phyloP scores from a whole-genome alignment of 1,140 invertebrate genomes.

The Heliconius himera region DNA sequence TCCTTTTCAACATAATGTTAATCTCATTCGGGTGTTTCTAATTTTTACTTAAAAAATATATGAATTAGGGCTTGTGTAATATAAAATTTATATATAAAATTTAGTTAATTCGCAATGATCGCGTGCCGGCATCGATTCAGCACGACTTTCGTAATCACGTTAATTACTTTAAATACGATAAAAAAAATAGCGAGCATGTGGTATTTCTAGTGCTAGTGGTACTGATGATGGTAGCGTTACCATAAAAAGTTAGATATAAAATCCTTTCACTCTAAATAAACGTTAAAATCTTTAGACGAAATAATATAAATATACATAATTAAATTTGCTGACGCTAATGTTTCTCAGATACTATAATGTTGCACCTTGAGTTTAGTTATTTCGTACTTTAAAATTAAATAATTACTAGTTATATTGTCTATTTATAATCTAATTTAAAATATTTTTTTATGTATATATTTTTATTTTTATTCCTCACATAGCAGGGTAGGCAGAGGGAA shows the following conservation, averaged over 20 bases:
- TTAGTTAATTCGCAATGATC: slow-evolving; percentile 17
- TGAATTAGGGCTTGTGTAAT: background rate
- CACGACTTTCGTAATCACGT: slow-evolving; percentile 53
- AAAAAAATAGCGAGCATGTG: slow-evolving; percentile 49
- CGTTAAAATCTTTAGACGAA: background rate
- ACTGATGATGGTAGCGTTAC: slow-evolving; percentile 41
- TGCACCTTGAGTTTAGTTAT: too few relatives aligned
- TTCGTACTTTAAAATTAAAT: too few relatives aligned
- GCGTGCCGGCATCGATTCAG: slow-evolving; percentile 38
- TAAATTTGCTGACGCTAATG: too few relatives aligned
- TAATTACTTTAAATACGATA: slow-evolving; percentile 57
- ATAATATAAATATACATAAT: background rate
- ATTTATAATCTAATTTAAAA: too few relatives aligned
- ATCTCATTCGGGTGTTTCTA: background rate
- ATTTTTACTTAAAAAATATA: background rate
- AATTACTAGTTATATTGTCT: too few relatives aligned
- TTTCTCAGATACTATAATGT: too few relatives aligned
- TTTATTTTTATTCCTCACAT: too few relatives aligned
- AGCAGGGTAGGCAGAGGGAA: too few relatives aligned
- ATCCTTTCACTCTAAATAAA: background rate
- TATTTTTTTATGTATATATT: too few relatives aligned
- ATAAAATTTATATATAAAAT: background rate
- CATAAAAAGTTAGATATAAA: slow-evolving; percentile 22
- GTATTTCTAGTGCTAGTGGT: slow-evolving; percentile 44
- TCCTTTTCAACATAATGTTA: background rate